These are phyloP conservation scores for Quadroppia sp. DNA, from an alignment of 2,888 invertebrate genomes.

Conservation along the genomic window DNA sequence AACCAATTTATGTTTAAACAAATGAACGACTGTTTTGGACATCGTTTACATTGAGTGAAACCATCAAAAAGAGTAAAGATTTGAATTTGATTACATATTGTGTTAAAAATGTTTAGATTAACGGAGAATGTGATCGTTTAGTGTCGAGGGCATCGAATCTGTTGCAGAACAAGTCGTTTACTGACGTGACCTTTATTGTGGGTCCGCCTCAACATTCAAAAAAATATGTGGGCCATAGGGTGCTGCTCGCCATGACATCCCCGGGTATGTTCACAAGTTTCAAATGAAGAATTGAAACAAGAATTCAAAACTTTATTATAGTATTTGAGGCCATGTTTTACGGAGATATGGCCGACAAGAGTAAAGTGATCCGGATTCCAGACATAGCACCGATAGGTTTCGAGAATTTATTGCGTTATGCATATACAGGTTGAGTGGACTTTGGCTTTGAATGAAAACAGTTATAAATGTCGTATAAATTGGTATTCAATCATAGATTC, in stretches of 20 bases:
- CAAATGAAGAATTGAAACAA: neutral
- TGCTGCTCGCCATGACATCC: constrained; percentile 49
- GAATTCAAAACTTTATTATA: constrained; percentile 23
- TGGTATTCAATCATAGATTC: constrained; percentile 43
- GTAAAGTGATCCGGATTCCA: constrained; percentile 49
- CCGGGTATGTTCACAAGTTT: constrained; percentile 37
- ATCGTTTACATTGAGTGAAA: neutral
- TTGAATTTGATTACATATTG: neutral
- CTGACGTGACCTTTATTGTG: constrained; percentile 49
- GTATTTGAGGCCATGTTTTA: constrained; percentile 50
- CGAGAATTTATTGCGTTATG: constrained; percentile 49
- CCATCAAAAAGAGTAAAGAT: neutral
- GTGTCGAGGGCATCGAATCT: constrained; percentile 45
- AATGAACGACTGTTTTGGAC: neutral
- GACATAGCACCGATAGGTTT: constrained; percentile 49
- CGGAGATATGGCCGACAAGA: constrained; percentile 49
- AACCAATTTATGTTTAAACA: too few species aligned
- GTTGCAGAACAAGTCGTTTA: constrained; percentile 49
- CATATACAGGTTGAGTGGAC: constrained; percentile 46
- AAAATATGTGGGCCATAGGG: constrained; percentile 49
- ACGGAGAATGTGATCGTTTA: constrained; percentile 43
- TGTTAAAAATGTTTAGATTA: constrained; percentile 32
- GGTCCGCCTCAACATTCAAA: constrained; percentile 49
- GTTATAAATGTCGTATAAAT: neutral
- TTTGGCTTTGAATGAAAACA: neutral